Evolutionary conservation across 2,797 vertebrate genomes (phyloP), one percentile per base, ranked within the genome.

Genomic region (Harpagifer antarcticus): DNA sequence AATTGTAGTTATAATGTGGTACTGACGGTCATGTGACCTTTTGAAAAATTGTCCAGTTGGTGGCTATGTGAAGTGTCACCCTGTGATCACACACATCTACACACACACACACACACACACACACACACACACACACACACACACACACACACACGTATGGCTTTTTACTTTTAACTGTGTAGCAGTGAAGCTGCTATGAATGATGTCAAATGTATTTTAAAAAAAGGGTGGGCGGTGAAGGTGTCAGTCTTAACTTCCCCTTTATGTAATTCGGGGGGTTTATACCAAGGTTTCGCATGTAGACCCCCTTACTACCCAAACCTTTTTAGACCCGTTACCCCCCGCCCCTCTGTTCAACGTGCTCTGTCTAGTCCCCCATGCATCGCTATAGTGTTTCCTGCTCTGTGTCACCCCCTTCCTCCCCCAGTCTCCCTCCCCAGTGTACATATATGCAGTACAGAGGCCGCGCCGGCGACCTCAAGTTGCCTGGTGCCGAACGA

Each of bases 401-500:
- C 81, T 90, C 76, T 60, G 72, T 84, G 74, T 85, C 64, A 31
- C 5, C 64, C 65, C 31, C 12, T 31, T 16, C 16, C 23, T 20
- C 31, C 11, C 33, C 27, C 78, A 23, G 47, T 20, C 54, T 50
- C 52, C 72, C 66, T 67, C 72, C 79, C 81, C 80, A 79, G 84
- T 96, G 95, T 96, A 96, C 94, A 96, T 96, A 94, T 88, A 89
- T 90, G 89, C 93, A 93, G 91, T 87, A 77, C 84, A 84, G 91
- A 93, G 90, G 91, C 89, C 76, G 66, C 53, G 66, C 84, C 63
- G 54, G 82, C 6, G 40, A 74, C 78, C 69, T 77, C 71, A 16
- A 10, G 82, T 88, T 42, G 72, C 78, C 72, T 20, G 27, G 69
- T 53, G 37, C 74, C 37, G 52, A 82, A 84, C 70, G 40, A 79